phyloP scores from a whole-genome alignment of 2,797 vertebrate genomes.

The Arrhamphus sclerolepis region DNA sequence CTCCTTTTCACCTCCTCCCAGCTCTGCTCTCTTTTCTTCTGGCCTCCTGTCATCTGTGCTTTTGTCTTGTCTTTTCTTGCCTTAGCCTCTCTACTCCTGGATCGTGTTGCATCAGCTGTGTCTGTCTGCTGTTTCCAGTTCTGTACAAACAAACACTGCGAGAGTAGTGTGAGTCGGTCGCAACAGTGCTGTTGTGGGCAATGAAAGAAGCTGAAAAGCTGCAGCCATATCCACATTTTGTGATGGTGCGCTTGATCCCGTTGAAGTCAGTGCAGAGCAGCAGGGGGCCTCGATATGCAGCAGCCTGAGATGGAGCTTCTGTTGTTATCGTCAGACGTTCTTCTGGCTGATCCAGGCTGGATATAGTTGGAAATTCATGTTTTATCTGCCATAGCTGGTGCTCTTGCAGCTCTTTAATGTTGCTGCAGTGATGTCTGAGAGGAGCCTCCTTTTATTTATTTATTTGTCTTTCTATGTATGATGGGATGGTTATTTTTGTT shows the following conservation, averaged over 20 bases:
- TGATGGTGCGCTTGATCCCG: neutral
- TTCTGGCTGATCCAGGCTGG: no score
- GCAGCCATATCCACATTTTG: neutral
- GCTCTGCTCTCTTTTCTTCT: constrained; percentile 7
- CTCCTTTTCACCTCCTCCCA: constrained; percentile 38
- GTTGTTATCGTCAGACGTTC: no score
- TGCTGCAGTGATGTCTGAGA: no score
- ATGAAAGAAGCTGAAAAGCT: neutral
- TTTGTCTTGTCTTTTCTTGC: neutral
- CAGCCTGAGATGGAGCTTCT: no score
- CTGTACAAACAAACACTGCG: neutral
- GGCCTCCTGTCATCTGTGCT: neutral
- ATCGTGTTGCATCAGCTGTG: neutral
- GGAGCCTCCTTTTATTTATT: no score
- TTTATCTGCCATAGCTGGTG: no score
- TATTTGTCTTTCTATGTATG: no score
- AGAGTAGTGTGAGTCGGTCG: neutral
- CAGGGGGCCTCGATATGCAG: no score
- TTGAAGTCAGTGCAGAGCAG: no score
- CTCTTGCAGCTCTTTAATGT: no score
- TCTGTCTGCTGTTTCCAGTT: neutral
- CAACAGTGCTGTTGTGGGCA: neutral
- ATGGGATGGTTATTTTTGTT: no score
- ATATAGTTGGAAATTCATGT: no score
- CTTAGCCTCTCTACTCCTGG: neutral